A percentile compares a stretch with the other conserved stretches of the same genome.
Conservation (phyloP, 2,113 vertebrate genomes). For the Axis porcinus region DNA sequence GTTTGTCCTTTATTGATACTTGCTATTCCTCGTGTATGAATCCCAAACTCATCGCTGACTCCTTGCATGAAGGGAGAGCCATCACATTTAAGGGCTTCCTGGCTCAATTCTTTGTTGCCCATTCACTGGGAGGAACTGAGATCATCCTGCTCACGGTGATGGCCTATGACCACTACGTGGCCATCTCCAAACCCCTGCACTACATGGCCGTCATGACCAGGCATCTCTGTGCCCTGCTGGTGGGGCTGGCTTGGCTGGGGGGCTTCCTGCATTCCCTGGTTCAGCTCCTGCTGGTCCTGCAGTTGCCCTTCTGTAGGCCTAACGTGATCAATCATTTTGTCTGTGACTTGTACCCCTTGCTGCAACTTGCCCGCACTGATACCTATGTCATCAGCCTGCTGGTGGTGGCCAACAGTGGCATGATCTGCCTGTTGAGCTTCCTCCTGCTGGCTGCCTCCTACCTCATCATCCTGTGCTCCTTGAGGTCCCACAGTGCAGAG, state of each 20-base stretch:
- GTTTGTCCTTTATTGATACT: conserved; percentile 22
- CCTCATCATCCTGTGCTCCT: neutral
- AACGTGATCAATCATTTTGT: conserved; percentile 41
- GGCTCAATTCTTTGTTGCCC: conserved; percentile 34
- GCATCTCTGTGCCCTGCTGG: neutral
- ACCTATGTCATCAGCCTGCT: neutral
- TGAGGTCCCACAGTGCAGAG: neutral
- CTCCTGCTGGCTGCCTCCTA: neutral
- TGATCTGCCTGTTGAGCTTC: conserved; percentile 35
- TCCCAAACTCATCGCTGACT: conserved; percentile 16
- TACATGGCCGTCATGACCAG: conserved; percentile 42
- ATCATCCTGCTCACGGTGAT: conserved; percentile 44
- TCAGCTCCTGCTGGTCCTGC: conserved; percentile 13
- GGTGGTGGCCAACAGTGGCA: conserved; percentile 18
- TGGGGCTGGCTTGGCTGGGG: neutral
- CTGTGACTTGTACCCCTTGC: conserved; percentile 51
- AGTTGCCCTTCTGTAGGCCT: conserved; percentile 42
- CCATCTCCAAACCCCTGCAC: conserved; percentile 47
- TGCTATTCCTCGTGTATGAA: conserved; percentile 19
- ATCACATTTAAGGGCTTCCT: conserved; percentile 3
- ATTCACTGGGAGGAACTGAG: conserved; percentile 54
- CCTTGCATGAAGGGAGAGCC: neutral
- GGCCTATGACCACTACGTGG: neutral
- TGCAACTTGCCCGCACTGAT: neutral
- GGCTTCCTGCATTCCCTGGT: neutral